Evolutionary conservation across 2,888 invertebrate genomes (phyloP).

Genomic region (Tethea ocularis): DNA sequence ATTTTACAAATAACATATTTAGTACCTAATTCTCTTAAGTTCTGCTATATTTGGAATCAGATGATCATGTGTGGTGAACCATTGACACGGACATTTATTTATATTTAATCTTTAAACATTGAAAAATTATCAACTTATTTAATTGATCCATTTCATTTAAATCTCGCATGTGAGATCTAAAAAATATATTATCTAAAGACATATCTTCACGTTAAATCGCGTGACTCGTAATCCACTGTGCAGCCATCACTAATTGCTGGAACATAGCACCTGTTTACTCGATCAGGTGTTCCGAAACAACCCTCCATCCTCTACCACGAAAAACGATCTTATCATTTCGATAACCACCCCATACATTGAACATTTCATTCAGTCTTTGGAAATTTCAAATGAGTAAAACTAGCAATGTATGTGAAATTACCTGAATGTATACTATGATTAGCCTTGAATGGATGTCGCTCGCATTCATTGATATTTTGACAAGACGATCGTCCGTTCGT

Average conservation of each 20-base stretch:
- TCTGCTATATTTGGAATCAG: no score
- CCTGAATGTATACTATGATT: background rate
- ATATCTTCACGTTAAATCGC: constrained; percentile 41
- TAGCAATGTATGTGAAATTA: constrained; percentile 20
- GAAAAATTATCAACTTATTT: background rate
- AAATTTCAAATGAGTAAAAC: background rate
- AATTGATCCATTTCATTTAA: background rate
- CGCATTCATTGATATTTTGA: constrained; percentile 57
- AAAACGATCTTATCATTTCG: background rate
- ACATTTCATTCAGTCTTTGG: constrained; percentile 2
- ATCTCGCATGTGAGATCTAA: background rate
- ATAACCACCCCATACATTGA: constrained; percentile 27
- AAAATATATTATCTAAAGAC: constrained; percentile 4
- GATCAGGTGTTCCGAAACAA: constrained; percentile 57
- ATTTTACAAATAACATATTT: no score
- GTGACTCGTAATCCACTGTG: constrained; percentile 32
- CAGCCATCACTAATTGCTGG: constrained; percentile 17
- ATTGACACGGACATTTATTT: no score
- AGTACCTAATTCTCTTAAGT: no score
- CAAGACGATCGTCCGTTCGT: constrained; percentile 42
- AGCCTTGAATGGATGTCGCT: constrained; percentile 13
- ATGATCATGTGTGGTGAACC: no score
- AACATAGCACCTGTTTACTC: constrained; percentile 56
- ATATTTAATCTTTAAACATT: no score
- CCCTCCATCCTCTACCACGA: constrained; percentile 28